Base-by-base conservation (phyloP, 2,888 invertebrate genomes). In the Drosophila anceps region DNA sequence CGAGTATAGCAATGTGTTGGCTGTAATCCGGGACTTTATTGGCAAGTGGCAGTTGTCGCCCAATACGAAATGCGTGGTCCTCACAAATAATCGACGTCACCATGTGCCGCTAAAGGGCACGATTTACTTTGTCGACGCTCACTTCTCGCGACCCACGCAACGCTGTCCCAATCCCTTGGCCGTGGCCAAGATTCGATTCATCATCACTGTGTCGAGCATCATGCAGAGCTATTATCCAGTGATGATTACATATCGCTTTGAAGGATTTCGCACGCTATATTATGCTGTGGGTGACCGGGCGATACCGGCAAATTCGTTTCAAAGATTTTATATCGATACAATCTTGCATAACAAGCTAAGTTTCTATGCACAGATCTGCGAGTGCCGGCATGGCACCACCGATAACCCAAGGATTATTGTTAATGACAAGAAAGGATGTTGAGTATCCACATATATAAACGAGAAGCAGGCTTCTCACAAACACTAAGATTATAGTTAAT, bases 181-280 rank as follows among this genome's bases (percentile, higher is more conserved):
- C 7, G 91, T 92, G 31, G 92, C 92, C 43, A 90, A 86, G 63
- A 92, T 91, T n/a, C 90, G 88, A n/a, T 92, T 92, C 57, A 73
- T 88, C 33, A 69, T 92, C 8, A 80, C 88, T 27, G 83, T 92
- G 6, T 90, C 90, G 3, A 65, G 61, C 6, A 24, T 90, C 8
- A 7, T 91, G 70, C 87, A 83, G 9, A 59, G 37, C 8, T 64
- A 79, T 65, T 90, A 88, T 71, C 91, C 92, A 0, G 78, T 92
- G 1, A 92, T 88, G 88, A 79, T 92, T 10, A 91, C 88, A 9
- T 92, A 92, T 59, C 89, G 87, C 27, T 92, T 92, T 59, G 92
- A 92, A 67, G 91, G 91, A 37, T 84, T 86, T 68, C 81, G 86
- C 44, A 88, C 85, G 1, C 41, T 79, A 0, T 91, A 81, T 66